Percentiles rank a stretch among this genome's conserved stretches.
Evolutionary conservation across 2,113 vertebrate species (phyloP).

Genomic region (Murina feae): DNA sequence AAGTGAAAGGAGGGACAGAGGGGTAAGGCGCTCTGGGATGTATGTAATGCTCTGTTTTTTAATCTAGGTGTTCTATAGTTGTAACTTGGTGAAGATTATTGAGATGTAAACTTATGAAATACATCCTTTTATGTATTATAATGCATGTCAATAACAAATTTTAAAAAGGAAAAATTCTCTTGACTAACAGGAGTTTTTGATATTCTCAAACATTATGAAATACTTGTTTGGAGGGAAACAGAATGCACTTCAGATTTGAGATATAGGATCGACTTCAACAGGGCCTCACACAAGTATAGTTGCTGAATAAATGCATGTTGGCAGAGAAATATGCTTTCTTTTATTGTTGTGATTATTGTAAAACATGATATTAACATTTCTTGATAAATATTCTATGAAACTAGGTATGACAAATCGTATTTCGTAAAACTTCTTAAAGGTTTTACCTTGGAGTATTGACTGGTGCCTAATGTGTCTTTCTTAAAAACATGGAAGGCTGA

Average conservation of each 20-base stretch:
- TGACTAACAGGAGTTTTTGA: not conserved
- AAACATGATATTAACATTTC: constrained; percentile 31
- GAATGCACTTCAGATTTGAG: not conserved
- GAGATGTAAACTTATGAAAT: not conserved
- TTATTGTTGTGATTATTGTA: constrained; percentile 22
- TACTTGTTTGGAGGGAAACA: not conserved
- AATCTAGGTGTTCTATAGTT: not conserved
- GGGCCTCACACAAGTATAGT: not conserved
- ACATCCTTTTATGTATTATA: not conserved
- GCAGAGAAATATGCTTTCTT: not conserved
- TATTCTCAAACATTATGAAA: constrained; percentile 19
- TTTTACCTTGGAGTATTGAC: constrained; percentile 1
- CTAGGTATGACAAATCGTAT: not conserved
- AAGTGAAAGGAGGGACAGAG: not conserved
- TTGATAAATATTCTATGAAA: constrained; percentile 40
- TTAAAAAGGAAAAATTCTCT: not conserved
- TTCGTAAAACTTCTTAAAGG: constrained; percentile 28
- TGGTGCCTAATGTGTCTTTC: constrained; percentile 36
- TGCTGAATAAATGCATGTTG: not conserved
- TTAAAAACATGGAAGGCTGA: constrained; percentile 25
- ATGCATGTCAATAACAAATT: not conserved
- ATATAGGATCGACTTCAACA: not conserved
- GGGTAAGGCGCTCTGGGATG: not conserved
- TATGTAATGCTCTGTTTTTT: not conserved
- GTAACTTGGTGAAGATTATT: not conserved